Conservation (phyloP, 2,888 invertebrate genomes). For the Anoncus sp. region DNA sequence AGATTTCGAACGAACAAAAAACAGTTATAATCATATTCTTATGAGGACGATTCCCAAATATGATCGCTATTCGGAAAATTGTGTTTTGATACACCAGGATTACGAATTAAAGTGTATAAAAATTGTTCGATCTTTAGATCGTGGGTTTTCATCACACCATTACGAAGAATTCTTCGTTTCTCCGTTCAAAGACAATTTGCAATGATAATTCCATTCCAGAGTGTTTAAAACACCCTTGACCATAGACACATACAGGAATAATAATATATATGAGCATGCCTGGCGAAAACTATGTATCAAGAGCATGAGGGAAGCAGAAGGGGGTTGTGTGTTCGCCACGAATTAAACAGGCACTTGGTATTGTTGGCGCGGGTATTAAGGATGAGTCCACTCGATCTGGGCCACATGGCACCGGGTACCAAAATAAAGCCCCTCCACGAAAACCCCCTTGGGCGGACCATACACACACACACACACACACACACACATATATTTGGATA, state of each 20-base stretch:
- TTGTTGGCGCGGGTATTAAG: slow-evolving; percentile 79
- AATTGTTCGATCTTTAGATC: too few relatives aligned
- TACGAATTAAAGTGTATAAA: too few relatives aligned
- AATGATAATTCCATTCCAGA: too few relatives aligned
- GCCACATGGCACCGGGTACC: slow-evolving; percentile 78
- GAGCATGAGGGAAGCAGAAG: slow-evolving; percentile 30
- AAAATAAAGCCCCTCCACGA: slow-evolving; percentile 30
- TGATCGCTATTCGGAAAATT: neutral
- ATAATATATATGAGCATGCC: slow-evolving; percentile 1
- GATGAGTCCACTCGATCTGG: slow-evolving; percentile 81
- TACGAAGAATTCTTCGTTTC: too few relatives aligned
- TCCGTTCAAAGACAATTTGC: too few relatives aligned
- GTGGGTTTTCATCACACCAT: too few relatives aligned
- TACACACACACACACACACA: too few relatives aligned
- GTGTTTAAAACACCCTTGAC: neutral
- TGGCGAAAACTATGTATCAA: neutral
- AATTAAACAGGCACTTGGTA: slow-evolving; percentile 71
- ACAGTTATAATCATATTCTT: too few relatives aligned
- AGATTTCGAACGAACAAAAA: too few relatives aligned
- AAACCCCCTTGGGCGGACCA: slow-evolving; percentile 19
- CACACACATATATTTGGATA: slow-evolving; percentile 9
- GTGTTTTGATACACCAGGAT: neutral
- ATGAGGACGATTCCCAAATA: too few relatives aligned
- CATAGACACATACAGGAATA: slow-evolving; percentile 16
- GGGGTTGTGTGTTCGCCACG: slow-evolving; percentile 54